Evolutionary conservation across 2,797 vertebrate species (phyloP).

Genomic region (Rhynchonycteris naso): DNA sequence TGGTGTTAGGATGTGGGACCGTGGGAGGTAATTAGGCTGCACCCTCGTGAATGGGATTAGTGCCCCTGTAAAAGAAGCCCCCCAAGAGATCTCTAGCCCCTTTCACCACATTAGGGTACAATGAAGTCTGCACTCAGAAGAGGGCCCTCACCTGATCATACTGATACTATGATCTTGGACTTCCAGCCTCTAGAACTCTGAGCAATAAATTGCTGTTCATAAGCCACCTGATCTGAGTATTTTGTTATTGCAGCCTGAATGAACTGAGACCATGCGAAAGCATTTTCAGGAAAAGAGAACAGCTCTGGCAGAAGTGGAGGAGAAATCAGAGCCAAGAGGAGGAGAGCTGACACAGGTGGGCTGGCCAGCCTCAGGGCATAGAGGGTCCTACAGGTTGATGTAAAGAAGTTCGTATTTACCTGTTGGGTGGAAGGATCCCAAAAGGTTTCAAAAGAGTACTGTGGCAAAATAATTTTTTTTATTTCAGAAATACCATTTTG

Average conservation of each 20-base stretch:
- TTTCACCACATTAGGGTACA: background rate
- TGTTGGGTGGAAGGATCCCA: background rate
- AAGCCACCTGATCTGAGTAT: background rate
- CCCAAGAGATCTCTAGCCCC: background rate
- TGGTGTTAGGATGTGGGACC: background rate
- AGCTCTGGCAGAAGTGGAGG: background rate
- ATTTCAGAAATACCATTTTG: background rate
- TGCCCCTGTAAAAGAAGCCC: background rate
- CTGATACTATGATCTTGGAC: background rate
- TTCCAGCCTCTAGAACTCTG: background rate
- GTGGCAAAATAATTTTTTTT: background rate
- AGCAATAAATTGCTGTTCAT: background rate
- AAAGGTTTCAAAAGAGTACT: background rate
- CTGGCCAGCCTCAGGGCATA: background rate
- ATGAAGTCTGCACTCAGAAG: background rate
- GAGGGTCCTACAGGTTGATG: background rate
- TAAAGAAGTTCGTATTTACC: background rate
- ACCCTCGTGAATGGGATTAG: background rate
- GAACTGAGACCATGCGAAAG: background rate
- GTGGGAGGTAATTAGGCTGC: background rate
- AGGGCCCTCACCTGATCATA: background rate
- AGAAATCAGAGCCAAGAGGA: background rate
- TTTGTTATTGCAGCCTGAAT: background rate
- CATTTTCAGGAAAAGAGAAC: background rate
- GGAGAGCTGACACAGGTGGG: accelerated